phyloP scores from a whole-genome alignment of 2,888 invertebrate genomes.

The Cremastinae sp. region DNA sequence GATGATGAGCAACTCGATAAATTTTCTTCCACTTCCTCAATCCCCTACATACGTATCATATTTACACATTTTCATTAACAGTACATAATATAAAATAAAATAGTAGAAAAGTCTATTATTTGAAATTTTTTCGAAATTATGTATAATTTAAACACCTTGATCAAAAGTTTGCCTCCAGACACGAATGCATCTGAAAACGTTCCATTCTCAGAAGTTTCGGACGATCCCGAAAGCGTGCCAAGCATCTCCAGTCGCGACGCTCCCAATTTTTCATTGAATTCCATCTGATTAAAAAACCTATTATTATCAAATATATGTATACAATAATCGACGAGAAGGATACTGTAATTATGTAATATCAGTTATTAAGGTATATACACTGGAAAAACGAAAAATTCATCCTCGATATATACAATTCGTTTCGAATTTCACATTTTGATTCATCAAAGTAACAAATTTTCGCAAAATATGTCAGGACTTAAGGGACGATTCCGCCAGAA shows the following conservation, averaged over 20 bases:
- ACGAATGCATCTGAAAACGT: slow-evolving; percentile 33
- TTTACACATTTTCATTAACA: too few species aligned
- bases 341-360: too few species aligned
- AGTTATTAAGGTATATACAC: too few species aligned
- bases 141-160: slow-evolving; percentile 35
- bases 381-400: too few species aligned
- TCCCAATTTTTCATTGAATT: slow-evolving; percentile 32
- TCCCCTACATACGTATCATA: slow-evolving; percentile 47
- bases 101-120: too few species aligned
- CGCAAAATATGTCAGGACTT: too few species aligned
- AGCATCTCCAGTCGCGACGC: slow-evolving; percentile 34
- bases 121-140: too few species aligned
- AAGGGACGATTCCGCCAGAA: too few species aligned
- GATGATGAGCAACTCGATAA: slow-evolving; percentile 24
- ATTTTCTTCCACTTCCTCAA: slow-evolving; percentile 51
- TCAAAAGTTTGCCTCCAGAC: slow-evolving; percentile 34
- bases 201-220: slow-evolving; percentile 21
- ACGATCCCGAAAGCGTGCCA: slow-evolving; percentile 26
- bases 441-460: too few species aligned
- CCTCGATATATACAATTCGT: too few species aligned
- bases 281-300: not conserved
- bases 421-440: too few species aligned
- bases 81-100: too few species aligned
- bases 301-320: slow-evolving; percentile 14
- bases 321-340: not conserved